Evolutionary conservation across 2,797 vertebrate species (phyloP).

Genomic region (Sphaeramia orbicularis): DNA sequence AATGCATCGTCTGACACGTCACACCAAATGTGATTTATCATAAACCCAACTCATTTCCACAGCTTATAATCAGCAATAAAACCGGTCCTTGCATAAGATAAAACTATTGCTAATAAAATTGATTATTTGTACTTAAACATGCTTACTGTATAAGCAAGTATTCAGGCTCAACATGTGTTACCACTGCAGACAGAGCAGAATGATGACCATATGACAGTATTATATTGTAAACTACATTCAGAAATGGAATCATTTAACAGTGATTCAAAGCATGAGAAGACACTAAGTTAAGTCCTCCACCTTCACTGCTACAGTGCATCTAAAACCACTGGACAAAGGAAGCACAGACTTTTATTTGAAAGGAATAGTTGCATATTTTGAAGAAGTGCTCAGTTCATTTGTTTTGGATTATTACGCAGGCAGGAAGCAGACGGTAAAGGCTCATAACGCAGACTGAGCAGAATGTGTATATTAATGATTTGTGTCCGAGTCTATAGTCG

Average conservation of each 20-base stretch:
- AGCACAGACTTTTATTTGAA: constrained; percentile 14
- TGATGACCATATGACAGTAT: constrained; percentile 22
- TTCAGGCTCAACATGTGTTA: constrained; percentile 7
- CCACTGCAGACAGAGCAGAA: constrained; percentile 1
- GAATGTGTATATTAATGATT: no score
- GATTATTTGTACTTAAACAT: constrained; percentile 5
- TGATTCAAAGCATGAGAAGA: constrained; percentile 35
- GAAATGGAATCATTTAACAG: constrained; percentile 37
- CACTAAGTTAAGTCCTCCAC: constrained; percentile 18
- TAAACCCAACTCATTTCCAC: constrained; percentile 4
- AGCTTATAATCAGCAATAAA: constrained; percentile 6
- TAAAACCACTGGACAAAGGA: constrained; percentile 57
- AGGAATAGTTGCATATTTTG: neutral
- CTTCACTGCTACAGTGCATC: constrained; percentile 64
- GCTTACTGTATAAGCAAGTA: constrained; percentile 19
- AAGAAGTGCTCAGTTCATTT: neutral
- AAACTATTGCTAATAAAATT: constrained; percentile 51
- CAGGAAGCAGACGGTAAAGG: no score
- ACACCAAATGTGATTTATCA: neutral
- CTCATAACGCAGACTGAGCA: neutral
- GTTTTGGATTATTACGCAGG: no score
- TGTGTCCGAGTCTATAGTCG: no score
- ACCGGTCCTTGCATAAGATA: constrained; percentile 34
- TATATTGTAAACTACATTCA: constrained; percentile 58
- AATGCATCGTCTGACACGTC: neutral